Base-by-base conservation (phyloP, 1,140 invertebrate genomes). In the Drosophila erecta region DNA sequence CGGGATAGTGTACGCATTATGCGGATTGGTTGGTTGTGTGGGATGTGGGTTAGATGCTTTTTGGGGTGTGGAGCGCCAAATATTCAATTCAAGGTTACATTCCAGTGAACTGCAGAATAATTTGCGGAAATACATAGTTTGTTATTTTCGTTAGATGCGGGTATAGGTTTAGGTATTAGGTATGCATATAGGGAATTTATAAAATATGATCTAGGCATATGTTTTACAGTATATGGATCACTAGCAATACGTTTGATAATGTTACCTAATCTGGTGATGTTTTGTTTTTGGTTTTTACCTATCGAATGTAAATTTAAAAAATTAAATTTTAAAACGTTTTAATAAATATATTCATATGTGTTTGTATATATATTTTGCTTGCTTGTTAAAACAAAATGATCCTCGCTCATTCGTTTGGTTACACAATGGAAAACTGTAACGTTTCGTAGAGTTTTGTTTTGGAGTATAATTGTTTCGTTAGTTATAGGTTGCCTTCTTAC, bases 391-490 rank as follows among this genome's bases (percentile, higher is more conserved):
- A 76, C 50, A 54, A 60, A 76, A 66, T 66, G 49, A 76, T 65
- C 55, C 41, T 59, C 62, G 47, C 46, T 77, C 47, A 33, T 58
- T 77, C 57, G 44, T 55, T 67, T 64, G 49, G 38, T 67, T 66
- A 66, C 58, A 55, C 77, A 66, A 71, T 85, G 67, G 76, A 85
- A 87, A 87, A 78, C 72, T 71, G 83, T 75, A 81, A 87, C 78
- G 79, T 47, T 79, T 84, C 70, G 56, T 78, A 78, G 72, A 83
- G 65, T 76, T 81, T 78, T 74, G 79, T 76, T 75, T 86, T 72
- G 60, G 81, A 85, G 79, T 81, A 86, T 79, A 86, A 86, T 81
- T 81, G 65, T 79, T 81, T 76, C 58, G 57, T 75, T 79, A 86
- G 64, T 78, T 71, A 81, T 77, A 69, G 76, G 43, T 76, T 30